phyloP scores from a whole-genome alignment of 2,888 invertebrate genomes.

The Mechanitis messenoides region DNA sequence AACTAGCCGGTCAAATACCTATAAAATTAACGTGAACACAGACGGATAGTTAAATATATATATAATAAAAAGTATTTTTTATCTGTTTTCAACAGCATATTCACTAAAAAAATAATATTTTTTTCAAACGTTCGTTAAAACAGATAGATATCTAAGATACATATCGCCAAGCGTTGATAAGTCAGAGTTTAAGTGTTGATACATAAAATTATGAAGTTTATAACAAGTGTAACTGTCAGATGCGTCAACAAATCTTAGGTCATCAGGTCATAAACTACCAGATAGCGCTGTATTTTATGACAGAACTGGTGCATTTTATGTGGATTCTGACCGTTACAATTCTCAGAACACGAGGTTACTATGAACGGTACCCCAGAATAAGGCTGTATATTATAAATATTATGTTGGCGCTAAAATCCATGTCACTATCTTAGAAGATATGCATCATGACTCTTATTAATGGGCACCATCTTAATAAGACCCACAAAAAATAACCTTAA shows the following conservation, averaged over 20 bases:
- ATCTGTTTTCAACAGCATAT: no score
- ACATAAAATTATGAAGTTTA: neutral
- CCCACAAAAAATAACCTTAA: constrained; percentile 40
- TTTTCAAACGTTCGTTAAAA: no score
- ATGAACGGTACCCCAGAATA: constrained; percentile 53
- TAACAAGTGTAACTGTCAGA: constrained; percentile 24
- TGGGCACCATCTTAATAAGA: constrained; percentile 44
- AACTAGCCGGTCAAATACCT: no score
- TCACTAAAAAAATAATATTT: no score
- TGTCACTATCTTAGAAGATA: constrained; percentile 56
- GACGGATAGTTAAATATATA: no score
- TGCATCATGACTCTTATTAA: constrained; percentile 51
- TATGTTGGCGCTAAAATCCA: constrained; percentile 53
- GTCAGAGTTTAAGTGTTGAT: constrained; percentile 8
- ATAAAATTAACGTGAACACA: no score
- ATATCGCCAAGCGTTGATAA: neutral
- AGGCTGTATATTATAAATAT: constrained; percentile 57
- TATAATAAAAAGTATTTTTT: no score
- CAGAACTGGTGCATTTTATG: constrained; percentile 60
- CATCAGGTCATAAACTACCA: constrained; percentile 48
- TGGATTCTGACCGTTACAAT: constrained; percentile 56
- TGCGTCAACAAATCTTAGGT: constrained; percentile 53
- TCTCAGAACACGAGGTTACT: constrained; percentile 57
- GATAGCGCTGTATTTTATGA: constrained; percentile 47
- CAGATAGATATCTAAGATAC: no score